A percentile compares a stretch with the other conserved stretches of the same genome.
Evolutionary conservation across 2,888 invertebrate genomes (phyloP).

Genomic region (Unio pictorum): DNA sequence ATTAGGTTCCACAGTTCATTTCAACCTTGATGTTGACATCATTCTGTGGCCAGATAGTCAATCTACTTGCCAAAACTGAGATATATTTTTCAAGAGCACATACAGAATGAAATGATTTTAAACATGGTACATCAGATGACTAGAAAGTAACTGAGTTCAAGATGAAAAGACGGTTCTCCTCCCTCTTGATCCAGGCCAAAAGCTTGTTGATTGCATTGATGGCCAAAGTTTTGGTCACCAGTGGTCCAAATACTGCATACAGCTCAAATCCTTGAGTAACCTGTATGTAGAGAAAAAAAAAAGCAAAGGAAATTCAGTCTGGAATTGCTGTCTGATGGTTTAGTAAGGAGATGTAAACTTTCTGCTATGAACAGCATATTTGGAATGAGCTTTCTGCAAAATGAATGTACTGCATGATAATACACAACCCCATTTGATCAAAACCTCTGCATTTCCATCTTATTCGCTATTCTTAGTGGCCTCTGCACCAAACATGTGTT

Average conservation of each 20-base stretch:
- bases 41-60: too few species aligned
- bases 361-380: background rate
- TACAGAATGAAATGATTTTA: background rate
- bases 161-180: slow-evolving; percentile 92
- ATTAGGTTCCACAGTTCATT: too few species aligned
- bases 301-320: background rate
- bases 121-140: slow-evolving; percentile 2
- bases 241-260: slow-evolving; percentile 92
- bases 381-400: too few species aligned
- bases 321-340: background rate
- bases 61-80: too few species aligned
- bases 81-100: too few species aligned
- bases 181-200: slow-evolving; percentile 93
- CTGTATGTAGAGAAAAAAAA: slow-evolving; percentile 72
- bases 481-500: too few species aligned
- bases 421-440: too few species aligned
- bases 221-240: slow-evolving; percentile 88
- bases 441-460: too few species aligned
- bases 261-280: slow-evolving; percentile 92
- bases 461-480: too few species aligned
- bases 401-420: too few species aligned
- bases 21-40: too few species aligned
- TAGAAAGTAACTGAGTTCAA: slow-evolving; percentile 78
- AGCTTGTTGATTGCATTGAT: slow-evolving; percentile 90
- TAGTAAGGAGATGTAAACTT: background rate